Evolutionary conservation across 37 sponge, comb jelly and placozoan genomes (phyloP), one percentile per base, ranked within the genome.

Genomic region (Haliclona indistincta): DNA sequence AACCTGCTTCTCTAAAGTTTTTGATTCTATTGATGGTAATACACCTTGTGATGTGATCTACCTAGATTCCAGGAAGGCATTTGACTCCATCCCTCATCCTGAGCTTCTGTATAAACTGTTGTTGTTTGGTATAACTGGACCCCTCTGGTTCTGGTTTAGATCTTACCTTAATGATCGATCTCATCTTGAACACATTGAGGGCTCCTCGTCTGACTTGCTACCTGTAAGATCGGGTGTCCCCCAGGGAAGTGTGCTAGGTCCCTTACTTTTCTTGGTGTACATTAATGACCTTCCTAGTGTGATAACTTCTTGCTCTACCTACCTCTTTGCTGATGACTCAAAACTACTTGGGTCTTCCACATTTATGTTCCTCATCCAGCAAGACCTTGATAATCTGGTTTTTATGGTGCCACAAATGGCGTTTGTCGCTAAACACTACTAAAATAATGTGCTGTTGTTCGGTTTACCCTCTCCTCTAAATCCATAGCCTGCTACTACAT

Each of bases 301-400:
- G 0, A 26, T 69, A 2, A 13, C 2, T 23, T 35, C 32, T 1
- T 55, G 70, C n/a, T 38, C 1, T 4, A 2, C 34, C 1, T 42
- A 25, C 20, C 13, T 79, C 0, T 79, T 79, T 79, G 80, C 80
- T 30, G 80, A 79, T 58, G 63, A 79, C 34, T 26, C 80, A 34
- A 79, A 79, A 40, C 52, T 26, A 8, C n/a, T n/a, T n/a, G n/a
- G n/a, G n/a, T n/a, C n/a, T n/a, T n/a, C n/a, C n/a, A n/a, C n/a
- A n/a, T n/a, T n/a, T n/a, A n/a, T n/a, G n/a, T n/a, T n/a, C n/a
- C n/a, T n/a, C n/a, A n/a, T 47, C 13, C 49, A 47, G 49, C 13
- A 47, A 47, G 49, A 47, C 13, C 8, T 47, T 47, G 49, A 47
- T 13, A 17, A 8, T 47, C 13, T 47, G 49, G 49, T 47, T 47